phyloP scores from a whole-genome alignment of 2,888 invertebrate species.

The Phytoseiulus persimilis region DNA sequence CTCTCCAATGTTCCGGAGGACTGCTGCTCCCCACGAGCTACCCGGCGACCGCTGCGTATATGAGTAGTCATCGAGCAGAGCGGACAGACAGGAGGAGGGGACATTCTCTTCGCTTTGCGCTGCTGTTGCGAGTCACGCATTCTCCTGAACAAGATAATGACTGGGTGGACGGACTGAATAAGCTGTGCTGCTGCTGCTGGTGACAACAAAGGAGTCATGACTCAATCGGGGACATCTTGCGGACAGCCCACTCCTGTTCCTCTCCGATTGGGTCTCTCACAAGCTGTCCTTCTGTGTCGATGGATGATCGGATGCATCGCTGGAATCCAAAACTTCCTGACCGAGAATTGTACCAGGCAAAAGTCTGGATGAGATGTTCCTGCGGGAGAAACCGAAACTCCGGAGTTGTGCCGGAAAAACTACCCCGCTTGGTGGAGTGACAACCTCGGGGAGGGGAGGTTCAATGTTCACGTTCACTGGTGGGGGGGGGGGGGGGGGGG shows the following conservation, averaged over 20 bases:
- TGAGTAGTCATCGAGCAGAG: not conserved
- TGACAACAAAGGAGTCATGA: not conserved
- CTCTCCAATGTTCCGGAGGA: too few relatives aligned
- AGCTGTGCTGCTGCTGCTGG: not conserved
- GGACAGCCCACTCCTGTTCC: not conserved
- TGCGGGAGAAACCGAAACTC: too few relatives aligned
- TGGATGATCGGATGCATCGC: not conserved
- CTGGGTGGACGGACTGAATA: slow-evolving; percentile 5
- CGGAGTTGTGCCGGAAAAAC: too few relatives aligned
- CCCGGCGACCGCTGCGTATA: too few relatives aligned
- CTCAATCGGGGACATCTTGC: not conserved
- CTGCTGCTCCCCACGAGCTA: too few relatives aligned
- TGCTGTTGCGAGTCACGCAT: not conserved
- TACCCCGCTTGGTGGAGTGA: too few relatives aligned
- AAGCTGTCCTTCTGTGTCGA: not conserved
- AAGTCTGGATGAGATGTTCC: not conserved
- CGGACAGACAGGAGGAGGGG: not conserved
- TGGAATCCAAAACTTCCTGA: not conserved
- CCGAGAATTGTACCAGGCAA: not conserved
- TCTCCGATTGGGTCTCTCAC: not conserved
- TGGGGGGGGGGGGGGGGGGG: too few relatives aligned
- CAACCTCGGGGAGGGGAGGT: too few relatives aligned
- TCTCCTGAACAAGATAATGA: slow-evolving; percentile 5
- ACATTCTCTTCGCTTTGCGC: not conserved
- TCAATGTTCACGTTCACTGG: too few relatives aligned